Percentiles rank a stretch among this genome's conserved stretches.
phyloP scores from a whole-genome alignment of 2,797 vertebrate species.

The Catamblyrhynchus diadema region DNA sequence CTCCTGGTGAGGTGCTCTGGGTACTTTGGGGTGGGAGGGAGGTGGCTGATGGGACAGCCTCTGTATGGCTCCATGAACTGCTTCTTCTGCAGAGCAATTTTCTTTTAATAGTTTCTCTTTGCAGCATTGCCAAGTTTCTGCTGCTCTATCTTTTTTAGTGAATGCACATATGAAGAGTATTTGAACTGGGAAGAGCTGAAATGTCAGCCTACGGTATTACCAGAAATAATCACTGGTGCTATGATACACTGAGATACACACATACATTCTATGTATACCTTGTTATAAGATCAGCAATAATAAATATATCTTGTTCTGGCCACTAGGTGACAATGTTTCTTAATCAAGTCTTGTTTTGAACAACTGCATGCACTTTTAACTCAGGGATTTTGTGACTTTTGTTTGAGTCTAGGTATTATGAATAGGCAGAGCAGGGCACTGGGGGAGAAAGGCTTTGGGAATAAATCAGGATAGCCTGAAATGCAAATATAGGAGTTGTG shows the following conservation, averaged over 20 bases:
- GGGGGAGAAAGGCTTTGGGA: background rate
- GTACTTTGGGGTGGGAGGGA: background rate
- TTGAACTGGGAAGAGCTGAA: background rate
- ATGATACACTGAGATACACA: background rate
- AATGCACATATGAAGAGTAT: background rate
- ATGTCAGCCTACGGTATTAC: background rate
- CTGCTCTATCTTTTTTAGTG: background rate
- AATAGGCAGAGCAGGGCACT: background rate
- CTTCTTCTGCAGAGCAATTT: background rate
- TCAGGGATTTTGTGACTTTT: background rate
- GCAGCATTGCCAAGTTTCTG: background rate
- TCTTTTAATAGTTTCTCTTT: background rate
- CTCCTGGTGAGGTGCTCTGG: rapidly evolving
- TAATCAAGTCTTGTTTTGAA: background rate
- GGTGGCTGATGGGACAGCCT: background rate
- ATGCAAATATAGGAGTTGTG: background rate
- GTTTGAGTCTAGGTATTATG: background rate
- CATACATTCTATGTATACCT: background rate
- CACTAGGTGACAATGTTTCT: constrained; percentile 45
- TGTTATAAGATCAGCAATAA: background rate
- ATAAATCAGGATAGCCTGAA: background rate
- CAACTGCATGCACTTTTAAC: background rate
- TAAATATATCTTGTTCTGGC: background rate
- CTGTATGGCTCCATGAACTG: background rate
- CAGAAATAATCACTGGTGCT: background rate